Conservation (phyloP, 2,113 vertebrate genomes). For the Amphiprion ocellaris region DNA sequence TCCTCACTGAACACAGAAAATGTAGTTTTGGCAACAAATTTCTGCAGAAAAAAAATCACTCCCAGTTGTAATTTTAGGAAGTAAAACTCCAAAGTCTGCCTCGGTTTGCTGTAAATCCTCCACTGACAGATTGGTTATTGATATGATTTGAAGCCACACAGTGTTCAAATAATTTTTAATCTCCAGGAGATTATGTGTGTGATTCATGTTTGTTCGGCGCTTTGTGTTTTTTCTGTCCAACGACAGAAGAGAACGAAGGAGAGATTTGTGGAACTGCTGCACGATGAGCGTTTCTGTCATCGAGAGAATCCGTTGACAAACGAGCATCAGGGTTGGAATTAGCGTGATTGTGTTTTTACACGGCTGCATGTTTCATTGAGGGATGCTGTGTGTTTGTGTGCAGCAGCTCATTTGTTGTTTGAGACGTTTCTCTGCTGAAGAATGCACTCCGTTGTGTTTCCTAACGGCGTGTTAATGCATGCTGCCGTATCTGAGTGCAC, state of each 20-base stretch:
- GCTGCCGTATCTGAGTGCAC: slow-evolving; percentile 19
- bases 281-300: slow-evolving; percentile 1
- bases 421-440: slow-evolving; percentile 44
- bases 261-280: slow-evolving; percentile 15
- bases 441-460: slow-evolving; percentile 28
- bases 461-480: neutral
- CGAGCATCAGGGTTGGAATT: neutral
- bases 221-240: no score
- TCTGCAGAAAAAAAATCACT: no score
- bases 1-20: no score
- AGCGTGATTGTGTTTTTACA: neutral
- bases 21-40: no score
- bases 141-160: no score
- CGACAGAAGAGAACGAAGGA: neutral
- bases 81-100: no score
- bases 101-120: no score
- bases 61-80: no score
- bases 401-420: slow-evolving; percentile 40
- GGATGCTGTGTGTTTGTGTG: slow-evolving; percentile 24
- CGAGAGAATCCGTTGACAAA: neutral
- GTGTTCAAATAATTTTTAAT: no score
- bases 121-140: no score
- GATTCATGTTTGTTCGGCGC: no score
- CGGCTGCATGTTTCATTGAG: neutral
- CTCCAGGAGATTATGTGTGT: no score